A percentile compares a stretch with the other conserved stretches of the same genome.
These are phyloP conservation scores for Diaperis boleti DNA, from an alignment of 2,888 invertebrate genomes.

Conservation along the genomic window DNA sequence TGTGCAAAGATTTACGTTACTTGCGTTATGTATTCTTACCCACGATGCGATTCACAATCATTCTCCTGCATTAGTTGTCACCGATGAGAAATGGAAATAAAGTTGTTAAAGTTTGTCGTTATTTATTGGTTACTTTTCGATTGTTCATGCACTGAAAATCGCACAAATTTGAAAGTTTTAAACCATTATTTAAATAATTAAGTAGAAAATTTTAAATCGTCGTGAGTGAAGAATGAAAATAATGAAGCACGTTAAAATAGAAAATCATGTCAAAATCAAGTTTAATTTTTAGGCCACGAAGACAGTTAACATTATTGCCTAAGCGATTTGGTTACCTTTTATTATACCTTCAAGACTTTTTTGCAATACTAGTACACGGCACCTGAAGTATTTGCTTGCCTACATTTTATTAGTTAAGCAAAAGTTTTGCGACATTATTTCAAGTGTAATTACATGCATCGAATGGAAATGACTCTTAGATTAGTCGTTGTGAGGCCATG, in stretches of 20 bases:
- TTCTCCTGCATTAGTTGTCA: neutral
- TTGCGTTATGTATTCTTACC: slow-evolving; percentile 27
- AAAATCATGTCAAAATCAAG: neutral
- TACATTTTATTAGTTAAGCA: slow-evolving; percentile 37
- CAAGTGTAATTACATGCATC: slow-evolving; percentile 25
- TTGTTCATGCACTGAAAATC: slow-evolving; percentile 9
- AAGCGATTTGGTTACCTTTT: slow-evolving; percentile 2
- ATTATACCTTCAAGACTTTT: slow-evolving; percentile 19
- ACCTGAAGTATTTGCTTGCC: neutral
- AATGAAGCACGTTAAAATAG: neutral
- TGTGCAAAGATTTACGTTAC: slow-evolving; percentile 26
- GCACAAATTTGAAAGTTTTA: neutral
- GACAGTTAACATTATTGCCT: slow-evolving; percentile 20
- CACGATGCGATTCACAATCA: slow-evolving; percentile 12
- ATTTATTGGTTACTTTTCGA: neutral
- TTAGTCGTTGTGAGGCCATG: slow-evolving; percentile 15
- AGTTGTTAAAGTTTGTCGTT: neutral
- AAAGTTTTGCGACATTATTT: slow-evolving; percentile 32
- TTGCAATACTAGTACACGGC: slow-evolving; percentile 13
- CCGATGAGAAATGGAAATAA: neutral
- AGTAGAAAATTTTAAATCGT: neutral
- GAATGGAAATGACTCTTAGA: slow-evolving; percentile 30
- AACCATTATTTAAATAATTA: neutral
- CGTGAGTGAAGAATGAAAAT: neutral
- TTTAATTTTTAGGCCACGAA: slow-evolving; percentile 21